These are phyloP conservation scores for Atrina japonica DNA, from an alignment of 2,888 invertebrate genomes.

Conservation along the genomic window DNA sequence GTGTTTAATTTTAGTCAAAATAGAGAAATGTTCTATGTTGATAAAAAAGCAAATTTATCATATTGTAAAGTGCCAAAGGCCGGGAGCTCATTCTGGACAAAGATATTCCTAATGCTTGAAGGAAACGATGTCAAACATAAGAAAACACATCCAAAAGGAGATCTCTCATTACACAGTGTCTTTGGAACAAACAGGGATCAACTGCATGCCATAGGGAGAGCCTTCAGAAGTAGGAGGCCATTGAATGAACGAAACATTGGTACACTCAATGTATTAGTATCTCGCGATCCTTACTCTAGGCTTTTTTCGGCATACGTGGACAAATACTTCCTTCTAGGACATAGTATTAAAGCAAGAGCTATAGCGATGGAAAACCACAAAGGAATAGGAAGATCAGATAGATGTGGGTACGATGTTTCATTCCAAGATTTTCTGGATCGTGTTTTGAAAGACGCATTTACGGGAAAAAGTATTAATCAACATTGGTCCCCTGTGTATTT, in stretches of 20 bases:
- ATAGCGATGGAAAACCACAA: too few relatives aligned
- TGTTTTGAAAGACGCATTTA: neutral
- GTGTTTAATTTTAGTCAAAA: constrained; percentile 16
- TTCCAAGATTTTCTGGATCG: constrained; percentile 15
- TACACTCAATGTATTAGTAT: neutral
- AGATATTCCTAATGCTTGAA: constrained; percentile 9
- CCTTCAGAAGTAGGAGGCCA: neutral
- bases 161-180: neutral
- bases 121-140: neutral
- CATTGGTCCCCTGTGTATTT: constrained; percentile 27
- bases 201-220: neutral
- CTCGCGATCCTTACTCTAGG: constrained; percentile 18
- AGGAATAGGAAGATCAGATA: too few relatives aligned
- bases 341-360: neutral
- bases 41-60: neutral
- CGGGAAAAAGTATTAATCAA: constrained; percentile 6
- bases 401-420: neutral
- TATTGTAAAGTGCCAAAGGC: constrained; percentile 27
- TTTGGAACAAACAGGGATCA: neutral
- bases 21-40: constrained; percentile 5
- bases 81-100: constrained; percentile 18
- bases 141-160: too few relatives aligned
- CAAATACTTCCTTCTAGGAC: neutral
- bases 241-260: too few relatives aligned
- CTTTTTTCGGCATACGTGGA: constrained; percentile 19